These are phyloP conservation scores for Tromatobia lineatoria DNA, from an alignment of 2,888 invertebrate genomes.

Conservation along the genomic window DNA sequence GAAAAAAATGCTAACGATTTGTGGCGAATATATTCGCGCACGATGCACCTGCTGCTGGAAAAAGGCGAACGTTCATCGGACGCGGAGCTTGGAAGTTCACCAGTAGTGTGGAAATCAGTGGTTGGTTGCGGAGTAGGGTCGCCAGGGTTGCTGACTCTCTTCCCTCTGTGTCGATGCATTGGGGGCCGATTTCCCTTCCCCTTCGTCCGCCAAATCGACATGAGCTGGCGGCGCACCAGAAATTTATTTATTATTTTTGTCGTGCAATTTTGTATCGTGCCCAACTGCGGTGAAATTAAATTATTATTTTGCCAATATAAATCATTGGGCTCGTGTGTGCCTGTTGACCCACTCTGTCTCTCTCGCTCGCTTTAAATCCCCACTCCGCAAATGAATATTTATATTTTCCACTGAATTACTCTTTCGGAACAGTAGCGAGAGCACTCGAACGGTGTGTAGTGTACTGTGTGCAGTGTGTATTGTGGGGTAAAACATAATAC, in stretches of 20 bases:
- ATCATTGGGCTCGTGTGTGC: constrained; percentile 76
- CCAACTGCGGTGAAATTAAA: constrained; percentile 85
- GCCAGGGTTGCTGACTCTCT: constrained; percentile 71
- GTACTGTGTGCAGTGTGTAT: constrained; percentile 51
- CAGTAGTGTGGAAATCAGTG: constrained; percentile 58
- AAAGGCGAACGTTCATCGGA: constrained; percentile 65
- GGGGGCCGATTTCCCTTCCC: constrained; percentile 19
- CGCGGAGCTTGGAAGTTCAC: constrained; percentile 59
- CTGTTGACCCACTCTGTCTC: constrained; percentile 62
- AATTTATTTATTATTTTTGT: constrained; percentile 85
- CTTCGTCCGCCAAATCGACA: constrained; percentile 78
- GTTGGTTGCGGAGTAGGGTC: constrained; percentile 52
- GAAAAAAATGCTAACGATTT: constrained; percentile 69
- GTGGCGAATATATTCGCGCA: constrained; percentile 65
- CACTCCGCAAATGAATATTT: constrained; percentile 84
- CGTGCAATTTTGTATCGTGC: constrained; percentile 84
- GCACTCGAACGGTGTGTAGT: constrained; percentile 44
- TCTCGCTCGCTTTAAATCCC: constrained; percentile 76
- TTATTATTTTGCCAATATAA: constrained; percentile 85
- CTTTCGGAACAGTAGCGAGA: constrained; percentile 79
- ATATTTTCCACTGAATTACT: constrained; percentile 85
- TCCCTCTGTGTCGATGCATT: constrained; percentile 62
- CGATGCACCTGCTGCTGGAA: constrained; percentile 70
- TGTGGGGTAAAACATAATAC: constrained; percentile 79
- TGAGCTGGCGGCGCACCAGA: constrained; percentile 78